phyloP scores from a whole-genome alignment of 2,113 vertebrate species.

The Oryzias celebensis region DNA sequence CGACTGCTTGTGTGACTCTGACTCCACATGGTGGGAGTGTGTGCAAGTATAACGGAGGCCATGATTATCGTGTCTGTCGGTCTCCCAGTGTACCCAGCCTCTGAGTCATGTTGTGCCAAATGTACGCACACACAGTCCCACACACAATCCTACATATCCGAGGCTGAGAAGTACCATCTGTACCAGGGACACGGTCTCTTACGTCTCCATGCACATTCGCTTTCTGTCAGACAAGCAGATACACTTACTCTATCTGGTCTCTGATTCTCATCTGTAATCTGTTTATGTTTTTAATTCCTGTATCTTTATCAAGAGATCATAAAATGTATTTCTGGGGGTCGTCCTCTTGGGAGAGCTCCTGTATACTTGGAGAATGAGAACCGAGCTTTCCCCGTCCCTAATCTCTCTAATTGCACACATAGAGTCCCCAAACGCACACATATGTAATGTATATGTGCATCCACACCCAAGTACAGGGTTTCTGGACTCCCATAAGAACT shows the following conservation, averaged over 20 bases:
- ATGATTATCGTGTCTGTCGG: slow-evolving; percentile 63
- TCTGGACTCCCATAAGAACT: slow-evolving; percentile 10
- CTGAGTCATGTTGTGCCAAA: slow-evolving; percentile 70
- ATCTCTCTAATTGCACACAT: slow-evolving; percentile 54
- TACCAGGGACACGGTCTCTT: slow-evolving; percentile 58
- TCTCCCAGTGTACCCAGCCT: slow-evolving; percentile 51
- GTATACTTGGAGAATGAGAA: slow-evolving; percentile 63
- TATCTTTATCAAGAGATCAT: slow-evolving; percentile 21
- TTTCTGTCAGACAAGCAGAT: slow-evolving; percentile 7
- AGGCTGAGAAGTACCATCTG: slow-evolving; percentile 60
- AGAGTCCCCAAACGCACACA: neutral
- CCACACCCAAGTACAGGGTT: neutral
- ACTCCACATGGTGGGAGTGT: slow-evolving; percentile 40
- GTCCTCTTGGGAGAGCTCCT: slow-evolving; percentile 39
- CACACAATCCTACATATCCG: slow-evolving; percentile 57
- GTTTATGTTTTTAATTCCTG: slow-evolving; percentile 1
- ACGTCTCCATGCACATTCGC: slow-evolving; percentile 14
- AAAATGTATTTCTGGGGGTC: slow-evolving; percentile 39
- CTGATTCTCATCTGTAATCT: slow-evolving; percentile 24
- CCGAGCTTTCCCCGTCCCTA: slow-evolving; percentile 29
- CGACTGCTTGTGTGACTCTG: slow-evolving; percentile 45
- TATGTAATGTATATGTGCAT: neutral
- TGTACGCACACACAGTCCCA: slow-evolving; percentile 32
- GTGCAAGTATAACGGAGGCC: slow-evolving; percentile 47
- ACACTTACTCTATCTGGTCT: slow-evolving; percentile 12